phyloP scores from a whole-genome alignment of 2,113 vertebrate species.

The Ibidorhyncha struthersii region DNA sequence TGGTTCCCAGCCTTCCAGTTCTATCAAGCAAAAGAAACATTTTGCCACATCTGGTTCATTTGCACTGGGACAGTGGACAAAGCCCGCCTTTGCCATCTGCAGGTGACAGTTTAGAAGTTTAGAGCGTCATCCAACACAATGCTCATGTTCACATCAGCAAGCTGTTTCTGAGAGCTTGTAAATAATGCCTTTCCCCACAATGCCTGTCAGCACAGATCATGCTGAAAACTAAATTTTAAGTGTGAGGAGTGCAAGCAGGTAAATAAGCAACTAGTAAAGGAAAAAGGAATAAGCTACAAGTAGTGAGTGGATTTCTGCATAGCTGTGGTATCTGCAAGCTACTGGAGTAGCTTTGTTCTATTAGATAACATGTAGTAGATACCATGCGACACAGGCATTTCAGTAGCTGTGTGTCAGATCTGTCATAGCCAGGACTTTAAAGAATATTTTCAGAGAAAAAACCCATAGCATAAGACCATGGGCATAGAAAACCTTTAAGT shows the following conservation, averaged over 20 bases:
- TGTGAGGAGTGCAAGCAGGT: neutral
- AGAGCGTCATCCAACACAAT: neutral
- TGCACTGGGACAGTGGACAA: conserved; percentile 77
- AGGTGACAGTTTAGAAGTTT: neutral
- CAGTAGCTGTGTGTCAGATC: neutral
- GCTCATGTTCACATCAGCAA: fast-evolving
- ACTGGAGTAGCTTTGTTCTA: neutral
- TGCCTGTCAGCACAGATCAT: neutral
- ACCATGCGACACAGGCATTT: neutral
- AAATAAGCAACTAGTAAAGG: neutral
- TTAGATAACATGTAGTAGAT: neutral
- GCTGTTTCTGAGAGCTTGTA: neutral
- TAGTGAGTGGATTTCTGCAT: neutral
- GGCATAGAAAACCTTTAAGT: neutral
- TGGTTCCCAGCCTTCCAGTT: conserved; percentile 82
- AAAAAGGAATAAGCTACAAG: neutral
- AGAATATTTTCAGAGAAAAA: neutral
- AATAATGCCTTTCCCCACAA: neutral
- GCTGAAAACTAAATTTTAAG: neutral
- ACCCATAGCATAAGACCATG: neutral
- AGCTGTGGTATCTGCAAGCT: neutral
- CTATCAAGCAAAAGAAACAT: conserved; percentile 85
- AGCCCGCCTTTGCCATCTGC: conserved; percentile 83
- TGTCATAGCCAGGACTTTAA: neutral
- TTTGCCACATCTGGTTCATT: conserved; percentile 78